phyloP scores from a whole-genome alignment of 2,797 vertebrate genomes.

The Clarias pachynema region DNA sequence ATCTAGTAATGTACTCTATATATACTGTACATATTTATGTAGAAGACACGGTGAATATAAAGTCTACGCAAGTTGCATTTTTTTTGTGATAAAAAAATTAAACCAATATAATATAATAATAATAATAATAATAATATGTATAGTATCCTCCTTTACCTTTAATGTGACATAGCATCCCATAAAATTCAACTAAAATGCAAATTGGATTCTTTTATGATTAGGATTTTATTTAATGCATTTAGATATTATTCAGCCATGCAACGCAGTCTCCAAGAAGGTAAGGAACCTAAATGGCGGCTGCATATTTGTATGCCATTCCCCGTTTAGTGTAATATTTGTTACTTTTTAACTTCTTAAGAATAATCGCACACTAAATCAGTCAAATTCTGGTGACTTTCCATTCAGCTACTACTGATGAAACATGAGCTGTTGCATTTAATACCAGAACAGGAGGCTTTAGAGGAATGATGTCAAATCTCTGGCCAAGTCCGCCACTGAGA shows the following conservation, averaged over 20 bases:
- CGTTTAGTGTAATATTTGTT: neutral
- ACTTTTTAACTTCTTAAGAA: neutral
- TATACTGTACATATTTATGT: neutral
- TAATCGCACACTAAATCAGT: neutral
- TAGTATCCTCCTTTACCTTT: neutral
- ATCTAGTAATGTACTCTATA: neutral
- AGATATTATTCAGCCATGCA: neutral
- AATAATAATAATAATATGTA: too few species aligned
- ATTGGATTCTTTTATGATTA: neutral
- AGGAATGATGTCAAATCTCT: conserved; percentile 39
- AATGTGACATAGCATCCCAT: neutral
- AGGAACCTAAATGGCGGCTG: neutral
- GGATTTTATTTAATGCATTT: too few species aligned
- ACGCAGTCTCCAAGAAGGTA: neutral
- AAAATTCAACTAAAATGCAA: neutral
- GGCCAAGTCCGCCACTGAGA: conserved; percentile 36
- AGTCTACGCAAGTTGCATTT: neutral
- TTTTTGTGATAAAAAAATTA: neutral
- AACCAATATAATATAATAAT: neutral
- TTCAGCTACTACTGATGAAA: neutral
- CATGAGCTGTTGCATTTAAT: neutral
- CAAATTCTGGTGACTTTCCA: neutral
- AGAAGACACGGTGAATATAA: too few species aligned
- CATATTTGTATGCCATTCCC: neutral
- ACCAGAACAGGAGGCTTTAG: conserved; percentile 30